A percentile compares a stretch with the other conserved stretches of the same genome.
These are phyloP conservation scores for Ondatra zibethicus DNA, from an alignment of 2,113 vertebrate genomes.

Conservation along the genomic window DNA sequence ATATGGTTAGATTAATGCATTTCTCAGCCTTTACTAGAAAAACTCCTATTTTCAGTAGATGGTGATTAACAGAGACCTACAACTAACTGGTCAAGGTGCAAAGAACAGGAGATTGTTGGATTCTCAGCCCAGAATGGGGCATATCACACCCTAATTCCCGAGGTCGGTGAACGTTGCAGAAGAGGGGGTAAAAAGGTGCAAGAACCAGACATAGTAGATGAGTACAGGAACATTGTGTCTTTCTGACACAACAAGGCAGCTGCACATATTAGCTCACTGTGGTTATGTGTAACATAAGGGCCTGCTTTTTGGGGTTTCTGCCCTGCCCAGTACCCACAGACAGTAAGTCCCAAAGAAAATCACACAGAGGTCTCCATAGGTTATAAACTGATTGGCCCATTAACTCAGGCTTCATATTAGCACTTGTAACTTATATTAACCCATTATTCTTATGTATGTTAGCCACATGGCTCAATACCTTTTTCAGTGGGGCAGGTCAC, in stretches of 20 bases:
- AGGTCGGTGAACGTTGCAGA: not conserved
- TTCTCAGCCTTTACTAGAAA: not conserved
- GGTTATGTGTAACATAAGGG: no score
- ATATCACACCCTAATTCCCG: not conserved
- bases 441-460: no score
- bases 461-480: no score
- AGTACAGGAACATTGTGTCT: not conserved
- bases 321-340: no score
- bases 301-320: no score
- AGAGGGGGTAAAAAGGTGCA: not conserved
- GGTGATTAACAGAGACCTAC: not conserved
- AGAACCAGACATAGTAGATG: not conserved
- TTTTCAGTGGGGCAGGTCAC: no score
- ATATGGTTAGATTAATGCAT: not conserved
- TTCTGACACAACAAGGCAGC: not conserved
- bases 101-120: not conserved
- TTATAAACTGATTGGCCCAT: no score
- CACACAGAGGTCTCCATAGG: no score
- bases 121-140: no score
- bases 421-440: no score
- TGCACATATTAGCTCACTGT: not conserved
- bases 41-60: not conserved
- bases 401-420: no score
- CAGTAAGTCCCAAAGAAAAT: no score
- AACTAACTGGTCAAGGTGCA: not conserved